These are phyloP conservation scores for Odontamblyopus rebecca DNA, from an alignment of 2,797 vertebrate genomes.

Conservation along the genomic window DNA sequence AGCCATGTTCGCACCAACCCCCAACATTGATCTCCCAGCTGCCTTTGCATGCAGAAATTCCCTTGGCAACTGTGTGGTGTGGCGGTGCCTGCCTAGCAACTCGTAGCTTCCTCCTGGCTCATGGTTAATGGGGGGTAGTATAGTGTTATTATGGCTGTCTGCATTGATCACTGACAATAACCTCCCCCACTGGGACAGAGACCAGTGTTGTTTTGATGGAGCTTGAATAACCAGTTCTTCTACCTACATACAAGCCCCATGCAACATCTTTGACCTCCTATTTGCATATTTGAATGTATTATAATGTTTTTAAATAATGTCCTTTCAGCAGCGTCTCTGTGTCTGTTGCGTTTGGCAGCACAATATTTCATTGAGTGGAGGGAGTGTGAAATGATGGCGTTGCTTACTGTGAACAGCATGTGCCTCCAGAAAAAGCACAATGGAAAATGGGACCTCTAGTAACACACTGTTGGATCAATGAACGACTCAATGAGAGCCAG, in stretches of 20 bases:
- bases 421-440: slow-evolving; percentile 35
- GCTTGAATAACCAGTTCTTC: background rate
- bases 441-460: slow-evolving; percentile 36
- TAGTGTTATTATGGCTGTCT: slow-evolving; percentile 26
- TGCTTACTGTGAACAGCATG: slow-evolving; percentile 34
- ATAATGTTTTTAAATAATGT: background rate
- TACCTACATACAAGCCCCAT: slow-evolving; percentile 3
- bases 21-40: slow-evolving; percentile 62
- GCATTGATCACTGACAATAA: slow-evolving; percentile 59
- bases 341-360: background rate
- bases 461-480: slow-evolving; percentile 45
- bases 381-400: background rate
- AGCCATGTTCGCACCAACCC: slow-evolving; percentile 57
- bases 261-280: slow-evolving; percentile 9
- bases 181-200: slow-evolving; percentile 21
- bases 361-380: background rate
- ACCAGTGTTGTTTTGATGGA: slow-evolving; percentile 8
- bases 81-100: slow-evolving; percentile 79
- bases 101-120: slow-evolving; percentile 45
- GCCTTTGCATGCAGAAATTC: slow-evolving; percentile 75
- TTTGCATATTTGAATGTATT: background rate
- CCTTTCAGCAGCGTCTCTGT: background rate
- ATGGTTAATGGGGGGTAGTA: slow-evolving; percentile 42
- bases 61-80: slow-evolving; percentile 77
- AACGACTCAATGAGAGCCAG: slow-evolving; percentile 28